These are phyloP conservation scores for Ditylenchus dipsaci DNA, from an alignment of 1,140 invertebrate genomes.

Conservation along the genomic window DNA sequence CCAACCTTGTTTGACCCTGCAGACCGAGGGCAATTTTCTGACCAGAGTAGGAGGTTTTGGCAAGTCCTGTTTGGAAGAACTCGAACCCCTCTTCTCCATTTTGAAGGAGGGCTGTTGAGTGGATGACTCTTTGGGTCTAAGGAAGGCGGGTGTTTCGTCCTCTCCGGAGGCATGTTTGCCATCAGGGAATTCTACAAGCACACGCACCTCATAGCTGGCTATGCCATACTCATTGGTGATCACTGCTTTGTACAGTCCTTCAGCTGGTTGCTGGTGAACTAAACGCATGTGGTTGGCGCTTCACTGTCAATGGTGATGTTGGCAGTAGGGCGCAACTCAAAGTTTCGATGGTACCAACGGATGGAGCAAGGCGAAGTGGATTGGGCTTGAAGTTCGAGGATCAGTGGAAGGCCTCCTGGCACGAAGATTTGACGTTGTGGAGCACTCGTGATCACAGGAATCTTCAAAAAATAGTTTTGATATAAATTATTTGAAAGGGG, in stretches of 20 bases:
- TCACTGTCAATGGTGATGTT: slow-evolving; percentile 23
- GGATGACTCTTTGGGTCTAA: slow-evolving; percentile 6
- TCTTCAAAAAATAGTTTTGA: slow-evolving; percentile 7
- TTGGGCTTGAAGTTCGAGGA: slow-evolving; percentile 22
- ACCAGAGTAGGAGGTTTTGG: background rate
- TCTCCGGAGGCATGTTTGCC: slow-evolving; percentile 18
- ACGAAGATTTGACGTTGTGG: slow-evolving; percentile 33
- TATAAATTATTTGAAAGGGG: too few relatives aligned
- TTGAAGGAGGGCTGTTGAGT: slow-evolving; percentile 13
- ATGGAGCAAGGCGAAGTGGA: slow-evolving; percentile 10
- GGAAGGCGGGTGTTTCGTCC: slow-evolving; percentile 27
- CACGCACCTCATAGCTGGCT: slow-evolving; percentile 29
- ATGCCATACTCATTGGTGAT: slow-evolving; percentile 39
- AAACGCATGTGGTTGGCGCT: slow-evolving; percentile 23
- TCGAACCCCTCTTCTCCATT: background rate
- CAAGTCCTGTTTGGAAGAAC: background rate
- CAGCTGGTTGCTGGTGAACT: slow-evolving; percentile 30
- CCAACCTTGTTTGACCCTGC: background rate
- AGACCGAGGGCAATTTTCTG: slow-evolving; percentile 6
- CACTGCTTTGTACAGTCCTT: slow-evolving; percentile 37
- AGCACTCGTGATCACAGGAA: slow-evolving; percentile 18
- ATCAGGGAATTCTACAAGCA: slow-evolving; percentile 29
- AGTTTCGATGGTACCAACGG: slow-evolving; percentile 49
- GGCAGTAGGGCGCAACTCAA: slow-evolving; percentile 36
- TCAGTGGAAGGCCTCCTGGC: slow-evolving; percentile 27